A percentile compares a stretch with the other conserved stretches of the same genome.
These are phyloP conservation scores for Bombus difficillimus DNA, from an alignment of 1,140 invertebrate genomes.

Conservation along the genomic window DNA sequence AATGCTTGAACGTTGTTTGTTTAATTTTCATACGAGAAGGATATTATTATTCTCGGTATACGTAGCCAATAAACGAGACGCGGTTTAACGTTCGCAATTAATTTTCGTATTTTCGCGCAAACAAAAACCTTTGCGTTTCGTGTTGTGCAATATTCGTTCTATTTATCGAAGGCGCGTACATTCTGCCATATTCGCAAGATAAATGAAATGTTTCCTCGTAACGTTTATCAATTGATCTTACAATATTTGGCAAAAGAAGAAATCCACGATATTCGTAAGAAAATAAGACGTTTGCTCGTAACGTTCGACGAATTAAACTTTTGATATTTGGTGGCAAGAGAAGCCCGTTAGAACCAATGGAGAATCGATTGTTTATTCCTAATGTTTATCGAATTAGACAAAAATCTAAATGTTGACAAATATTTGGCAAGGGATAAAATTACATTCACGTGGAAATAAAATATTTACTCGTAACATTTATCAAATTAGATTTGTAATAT, in stretches of 20 bases:
- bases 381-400: too few species aligned
- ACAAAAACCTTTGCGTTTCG: neutral
- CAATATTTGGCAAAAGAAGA: neutral
- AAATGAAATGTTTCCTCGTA: neutral
- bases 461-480: neutral
- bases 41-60: neutral
- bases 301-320: neutral
- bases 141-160: neutral
- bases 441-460: neutral
- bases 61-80: neutral
- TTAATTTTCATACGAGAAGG: neutral
- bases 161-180: neutral
- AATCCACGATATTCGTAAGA: neutral
- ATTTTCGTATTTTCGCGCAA: neutral
- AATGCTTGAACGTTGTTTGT: neutral
- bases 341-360: too few species aligned
- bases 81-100: neutral
- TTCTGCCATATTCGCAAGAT: neutral
- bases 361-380: too few species aligned
- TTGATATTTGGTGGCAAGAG: neutral
- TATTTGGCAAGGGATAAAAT: too few species aligned
- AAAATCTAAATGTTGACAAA: too few species aligned
- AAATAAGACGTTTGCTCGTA: neutral
- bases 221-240: too few species aligned
- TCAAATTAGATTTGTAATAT: neutral